Base-by-base conservation (phyloP, 2,888 invertebrate species). In the Sinelater perroti region DNA sequence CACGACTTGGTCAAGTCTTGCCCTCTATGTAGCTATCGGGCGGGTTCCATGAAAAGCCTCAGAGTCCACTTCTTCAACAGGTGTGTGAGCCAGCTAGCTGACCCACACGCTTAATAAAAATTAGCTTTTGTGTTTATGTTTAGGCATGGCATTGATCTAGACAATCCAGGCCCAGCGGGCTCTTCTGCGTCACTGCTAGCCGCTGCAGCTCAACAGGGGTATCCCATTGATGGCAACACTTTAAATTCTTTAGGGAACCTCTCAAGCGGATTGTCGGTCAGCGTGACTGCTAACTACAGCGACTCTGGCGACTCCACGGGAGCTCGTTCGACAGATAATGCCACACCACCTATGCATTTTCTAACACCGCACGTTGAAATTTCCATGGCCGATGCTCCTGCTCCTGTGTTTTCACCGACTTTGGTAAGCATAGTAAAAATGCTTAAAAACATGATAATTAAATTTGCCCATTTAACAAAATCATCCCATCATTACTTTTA, bases 281-380 rank as follows among this genome's bases (percentile, higher is more conserved):
- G 75, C 60, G 76, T 75, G 1, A 71, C 75, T 1, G 72, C 75
- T 3, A 89, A 87, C 17, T 87, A 89, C 71, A 91, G 91, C 28
- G 93, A 93, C 72, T 91, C 91, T 63, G 91, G 92, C 0, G 92
- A 93, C 70, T 92, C 91, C 65, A 87, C 89, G 47, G 89, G 88
- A 1, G 88, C 86, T 31, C 82, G 92, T 53, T 91, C 91, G 0
- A 87, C 88, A n/a, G 92, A 93, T 73, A 93, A 93, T 71, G 90
- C 90, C 5, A 93, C 93, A 36, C 93, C 93, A 7, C 93, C 93
- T 0, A 93, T 93, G 92, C 93, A 94, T 77, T 94, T 93, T 74
- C 82, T 94, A 30, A 93, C 93, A 26, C 94, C 94, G 3, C 94
- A 94, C 68, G 93, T 94, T 24, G 93, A 94, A 81, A 93, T 94